These are phyloP conservation scores for Gadopsis marmoratus DNA, from an alignment of 2,797 vertebrate genomes.

Conservation along the genomic window DNA sequence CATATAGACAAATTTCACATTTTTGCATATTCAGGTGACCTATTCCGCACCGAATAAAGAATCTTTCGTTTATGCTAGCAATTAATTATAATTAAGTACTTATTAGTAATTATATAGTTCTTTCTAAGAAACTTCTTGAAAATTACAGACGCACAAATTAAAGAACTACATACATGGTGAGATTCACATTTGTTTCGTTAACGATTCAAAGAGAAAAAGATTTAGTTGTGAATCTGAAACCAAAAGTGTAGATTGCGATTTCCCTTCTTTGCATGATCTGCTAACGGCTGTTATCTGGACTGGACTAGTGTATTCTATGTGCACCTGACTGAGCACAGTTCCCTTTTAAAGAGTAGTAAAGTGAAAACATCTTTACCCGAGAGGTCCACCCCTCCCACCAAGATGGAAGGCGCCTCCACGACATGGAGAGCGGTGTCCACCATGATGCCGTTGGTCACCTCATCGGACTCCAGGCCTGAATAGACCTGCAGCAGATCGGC, in stretches of 20 bases:
- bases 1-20: not conserved
- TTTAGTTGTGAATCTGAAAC: not conserved
- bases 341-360: not conserved
- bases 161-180: not conserved
- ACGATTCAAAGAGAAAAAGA: not conserved
- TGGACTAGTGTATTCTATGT: not conserved
- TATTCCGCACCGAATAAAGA: not conserved
- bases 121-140: not conserved
- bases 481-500: slow-evolving; percentile 92
- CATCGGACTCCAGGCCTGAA: slow-evolving; percentile 90
- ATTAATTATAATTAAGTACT: not conserved
- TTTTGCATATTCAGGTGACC: not conserved
- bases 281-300: not conserved
- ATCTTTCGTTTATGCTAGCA: not conserved
- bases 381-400: slow-evolving; percentile 87
- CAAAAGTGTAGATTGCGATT: not conserved
- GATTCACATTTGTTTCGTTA: not conserved
- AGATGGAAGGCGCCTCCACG: slow-evolving; percentile 86
- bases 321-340: not conserved
- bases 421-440: slow-evolving; percentile 87
- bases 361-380: slow-evolving; percentile 79
- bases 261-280: not conserved
- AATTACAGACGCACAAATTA: not conserved
- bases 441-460: slow-evolving; percentile 88
- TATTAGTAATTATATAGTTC: not conserved